Base-by-base conservation (phyloP, 1,140 invertebrate species). In the Pristionchus pacificus region DNA sequence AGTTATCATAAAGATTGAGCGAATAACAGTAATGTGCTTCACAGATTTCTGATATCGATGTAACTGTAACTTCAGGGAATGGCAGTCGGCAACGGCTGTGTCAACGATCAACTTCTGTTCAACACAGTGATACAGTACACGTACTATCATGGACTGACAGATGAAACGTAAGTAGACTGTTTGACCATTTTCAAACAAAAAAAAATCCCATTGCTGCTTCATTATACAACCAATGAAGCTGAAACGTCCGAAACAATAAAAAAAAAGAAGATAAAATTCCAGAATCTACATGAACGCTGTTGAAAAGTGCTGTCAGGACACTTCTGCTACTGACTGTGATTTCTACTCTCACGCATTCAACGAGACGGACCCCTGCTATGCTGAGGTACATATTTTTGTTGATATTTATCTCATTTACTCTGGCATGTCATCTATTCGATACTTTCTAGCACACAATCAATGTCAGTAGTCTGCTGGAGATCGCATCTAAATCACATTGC, bases 11-110 rank as follows among this genome's bases (percentile, higher is more conserved):
- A n/a, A n/a, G n/a, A n/a, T n/a, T n/a, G n/a, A n/a, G n/a, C n/a
- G n/a, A n/a, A n/a, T n/a, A 65, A 62, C 13, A 32, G 25, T 15
- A 63, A 19, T 15, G 15, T 63, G 15, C 15, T 15, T 15, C 15
- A 15, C 38, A 63, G 15, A 15, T 25, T 25, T 19, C 33, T 70
- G 24, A 32, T 1, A 1, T 29, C 28, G 28, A 49, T 3, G 0
- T 19, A 30, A n/a, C 30, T 28, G 19, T 64, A 60, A 13, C 28
- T 74, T 3, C 28, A 75, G 69, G 77, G 77, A 73, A 77, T 79
- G 55, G 32, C 68, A 10, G 65, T 78, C n/a, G 77, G 77, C 33
- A 78, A 78, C 65, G 77, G 77, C 25, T 78, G 77, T 62, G 29
- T 78, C 19, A 59, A 78, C 33, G 77, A 78, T 31, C 31, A 70